Conservation (phyloP, 2,113 vertebrate species). For the Hucho hucho region DNA sequence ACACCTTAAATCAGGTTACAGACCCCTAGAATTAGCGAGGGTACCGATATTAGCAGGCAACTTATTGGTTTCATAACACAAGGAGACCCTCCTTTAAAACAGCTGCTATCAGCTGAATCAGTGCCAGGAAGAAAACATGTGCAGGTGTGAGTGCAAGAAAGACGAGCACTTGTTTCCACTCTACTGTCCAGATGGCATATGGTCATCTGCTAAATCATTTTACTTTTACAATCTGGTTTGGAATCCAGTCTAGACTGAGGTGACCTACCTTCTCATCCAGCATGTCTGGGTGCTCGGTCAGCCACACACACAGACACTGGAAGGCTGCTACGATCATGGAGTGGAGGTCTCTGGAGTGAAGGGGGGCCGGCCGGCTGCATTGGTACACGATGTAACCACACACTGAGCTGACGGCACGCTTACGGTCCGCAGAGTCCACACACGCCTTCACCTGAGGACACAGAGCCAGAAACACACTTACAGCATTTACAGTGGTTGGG, state of each 20-base stretch:
- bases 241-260: neutral
- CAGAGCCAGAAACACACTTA: neutral
- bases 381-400: conserved; percentile 93
- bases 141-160: too few relatives aligned
- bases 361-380: conserved; percentile 91
- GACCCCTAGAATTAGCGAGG: too few relatives aligned
- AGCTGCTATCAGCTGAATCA: too few relatives aligned
- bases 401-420: conserved; percentile 86
- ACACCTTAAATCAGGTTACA: too few relatives aligned
- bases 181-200: too few relatives aligned
- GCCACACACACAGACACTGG: conserved; percentile 95
- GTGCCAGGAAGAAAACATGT: too few relatives aligned
- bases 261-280: conserved; percentile 87
- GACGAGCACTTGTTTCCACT: too few relatives aligned
- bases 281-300: conserved; percentile 92
- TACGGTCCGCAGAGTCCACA: conserved; percentile 81
- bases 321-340: conserved; percentile 98
- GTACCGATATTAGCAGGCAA: too few relatives aligned
- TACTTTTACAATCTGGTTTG: neutral
- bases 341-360: conserved; percentile 92
- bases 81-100: too few relatives aligned
- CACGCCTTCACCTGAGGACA: conserved; percentile 79
- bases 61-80: too few relatives aligned
- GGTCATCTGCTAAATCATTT: too few relatives aligned
- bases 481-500: neutral